phyloP scores from a whole-genome alignment of 1,140 invertebrate species.

The Elymnias hypermnestra region DNA sequence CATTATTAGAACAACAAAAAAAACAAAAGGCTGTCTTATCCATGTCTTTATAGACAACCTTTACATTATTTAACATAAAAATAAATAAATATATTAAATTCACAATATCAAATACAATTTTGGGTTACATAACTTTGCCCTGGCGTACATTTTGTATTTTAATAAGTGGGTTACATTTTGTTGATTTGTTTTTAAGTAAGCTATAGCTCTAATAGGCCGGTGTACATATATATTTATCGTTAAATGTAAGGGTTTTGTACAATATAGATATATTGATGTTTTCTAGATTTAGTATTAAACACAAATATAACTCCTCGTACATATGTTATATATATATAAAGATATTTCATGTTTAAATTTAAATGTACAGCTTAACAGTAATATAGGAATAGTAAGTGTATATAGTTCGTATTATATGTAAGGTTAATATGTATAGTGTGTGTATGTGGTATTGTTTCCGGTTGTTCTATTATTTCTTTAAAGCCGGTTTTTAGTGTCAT shows the following conservation, averaged over 20 bases:
- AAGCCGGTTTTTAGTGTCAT: slow-evolving; percentile 34
- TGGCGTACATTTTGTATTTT: background rate
- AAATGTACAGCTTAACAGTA: slow-evolving; percentile 14
- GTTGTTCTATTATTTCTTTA: slow-evolving; percentile 33
- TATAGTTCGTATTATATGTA: slow-evolving; percentile 16
- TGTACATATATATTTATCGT: slow-evolving; percentile 17
- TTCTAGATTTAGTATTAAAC: slow-evolving; percentile 11
- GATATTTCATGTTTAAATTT: slow-evolving; percentile 11
- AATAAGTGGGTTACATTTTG: slow-evolving; percentile 9
- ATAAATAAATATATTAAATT: slow-evolving; percentile 11
- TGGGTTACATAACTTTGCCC: background rate
- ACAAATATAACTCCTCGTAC: slow-evolving; percentile 14
- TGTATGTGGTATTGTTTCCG: slow-evolving; percentile 15
- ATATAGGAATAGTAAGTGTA: slow-evolving; percentile 9
- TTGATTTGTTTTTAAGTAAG: slow-evolving; percentile 6
- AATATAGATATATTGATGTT: slow-evolving; percentile 16
- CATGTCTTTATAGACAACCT: no score
- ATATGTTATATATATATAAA: slow-evolving; percentile 8
- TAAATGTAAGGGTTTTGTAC: slow-evolving; percentile 15
- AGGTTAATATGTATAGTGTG: background rate
- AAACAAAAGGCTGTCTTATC: no score
- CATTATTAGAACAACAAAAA: no score
- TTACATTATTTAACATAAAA: no score
- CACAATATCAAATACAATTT: no score
- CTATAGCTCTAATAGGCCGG: slow-evolving; percentile 4